Conservation (phyloP, 2,888 invertebrate genomes). For the Stramonita haemastoma region DNA sequence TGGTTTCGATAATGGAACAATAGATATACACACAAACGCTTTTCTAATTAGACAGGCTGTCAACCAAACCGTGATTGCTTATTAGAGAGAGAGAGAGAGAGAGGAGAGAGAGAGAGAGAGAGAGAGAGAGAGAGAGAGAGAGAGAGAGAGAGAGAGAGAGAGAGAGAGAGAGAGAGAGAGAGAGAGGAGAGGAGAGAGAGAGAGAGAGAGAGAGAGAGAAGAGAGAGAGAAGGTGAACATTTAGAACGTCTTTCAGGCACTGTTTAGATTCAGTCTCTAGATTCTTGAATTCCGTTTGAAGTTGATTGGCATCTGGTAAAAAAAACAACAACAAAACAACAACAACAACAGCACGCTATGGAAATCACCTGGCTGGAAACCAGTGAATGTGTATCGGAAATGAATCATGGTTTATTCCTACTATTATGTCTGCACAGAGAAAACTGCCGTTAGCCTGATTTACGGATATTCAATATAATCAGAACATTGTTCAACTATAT, state of each 20-base stretch:
- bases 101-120: background rate
- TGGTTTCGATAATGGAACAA: no score
- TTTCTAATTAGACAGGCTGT: no score
- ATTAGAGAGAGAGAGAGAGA: background rate
- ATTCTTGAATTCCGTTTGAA: background rate
- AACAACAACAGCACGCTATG: no score
- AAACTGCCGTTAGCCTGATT: background rate
- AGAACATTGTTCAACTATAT: no score
- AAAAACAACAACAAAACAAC: no score
- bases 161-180: slow-evolving; percentile 23
- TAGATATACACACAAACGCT: no score
- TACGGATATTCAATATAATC: background rate
- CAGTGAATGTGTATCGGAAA: no score
- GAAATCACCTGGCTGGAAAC: no score
- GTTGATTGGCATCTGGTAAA: background rate
- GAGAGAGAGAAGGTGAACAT: background rate
- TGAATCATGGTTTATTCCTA: background rate
- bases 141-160: slow-evolving; percentile 20
- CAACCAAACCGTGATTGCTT: no score
- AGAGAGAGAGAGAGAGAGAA: slow-evolving; percentile 5
- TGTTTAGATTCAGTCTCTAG: background rate
- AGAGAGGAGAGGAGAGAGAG: slow-evolving; percentile 17
- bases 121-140: slow-evolving; percentile 12
- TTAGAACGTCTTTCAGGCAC: background rate
- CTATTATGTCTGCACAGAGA: background rate